phyloP scores from a whole-genome alignment of 2,113 vertebrate genomes.

The Rousettus leschenaultii region DNA sequence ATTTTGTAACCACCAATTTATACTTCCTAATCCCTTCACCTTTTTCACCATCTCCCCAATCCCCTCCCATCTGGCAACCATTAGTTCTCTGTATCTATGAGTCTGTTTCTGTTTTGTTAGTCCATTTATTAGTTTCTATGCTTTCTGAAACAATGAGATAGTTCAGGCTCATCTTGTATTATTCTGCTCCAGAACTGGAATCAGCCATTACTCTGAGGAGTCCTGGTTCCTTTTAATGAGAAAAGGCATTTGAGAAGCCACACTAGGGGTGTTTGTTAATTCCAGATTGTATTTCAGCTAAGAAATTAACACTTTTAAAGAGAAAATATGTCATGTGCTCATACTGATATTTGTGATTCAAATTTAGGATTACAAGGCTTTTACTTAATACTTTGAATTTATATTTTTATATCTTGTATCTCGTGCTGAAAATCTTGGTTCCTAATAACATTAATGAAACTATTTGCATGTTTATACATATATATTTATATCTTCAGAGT shows the following conservation, averaged over 20 bases:
- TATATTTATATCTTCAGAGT: slow-evolving; percentile 30
- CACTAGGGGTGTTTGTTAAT: neutral
- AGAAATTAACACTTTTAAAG: neutral
- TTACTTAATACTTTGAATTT: neutral
- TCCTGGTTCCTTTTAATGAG: neutral
- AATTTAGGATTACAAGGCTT: neutral
- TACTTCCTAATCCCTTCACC: too few species aligned
- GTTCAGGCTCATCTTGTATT: neutral
- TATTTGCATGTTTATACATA: neutral
- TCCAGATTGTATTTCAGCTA: neutral
- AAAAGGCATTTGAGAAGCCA: neutral
- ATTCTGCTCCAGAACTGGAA: neutral
- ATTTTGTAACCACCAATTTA: too few species aligned
- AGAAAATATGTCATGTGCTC: neutral
- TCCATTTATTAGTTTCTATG: neutral
- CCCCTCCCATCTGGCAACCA: too few species aligned
- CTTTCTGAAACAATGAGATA: neutral
- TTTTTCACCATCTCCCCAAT: too few species aligned
- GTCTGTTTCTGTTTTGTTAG: too few species aligned
- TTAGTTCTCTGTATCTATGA: too few species aligned
- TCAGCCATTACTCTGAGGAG: neutral
- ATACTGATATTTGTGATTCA: neutral
- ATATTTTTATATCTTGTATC: neutral
- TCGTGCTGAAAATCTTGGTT: neutral
- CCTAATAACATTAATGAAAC: slow-evolving; percentile 8